A percentile compares a stretch with the other conserved stretches of the same genome.
Conservation (phyloP, 1,140 invertebrate species). For the Aphaenogaster rudis region DNA sequence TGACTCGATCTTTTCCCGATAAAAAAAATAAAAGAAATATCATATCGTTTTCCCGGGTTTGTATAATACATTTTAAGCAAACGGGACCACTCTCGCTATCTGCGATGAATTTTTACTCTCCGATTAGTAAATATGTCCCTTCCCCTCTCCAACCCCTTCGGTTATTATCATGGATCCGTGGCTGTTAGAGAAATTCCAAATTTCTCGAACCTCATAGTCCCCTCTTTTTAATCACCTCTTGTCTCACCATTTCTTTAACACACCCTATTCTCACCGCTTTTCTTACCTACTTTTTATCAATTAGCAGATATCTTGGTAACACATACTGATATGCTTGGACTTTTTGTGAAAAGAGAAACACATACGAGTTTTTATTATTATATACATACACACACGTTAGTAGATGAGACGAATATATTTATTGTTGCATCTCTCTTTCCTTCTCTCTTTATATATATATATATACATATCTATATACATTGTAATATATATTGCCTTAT, state of each 20-base stretch:
- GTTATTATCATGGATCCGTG: constrained; percentile 71
- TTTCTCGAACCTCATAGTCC: constrained; percentile 59
- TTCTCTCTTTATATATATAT: constrained; percentile 44
- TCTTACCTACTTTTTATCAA: constrained; percentile 80
- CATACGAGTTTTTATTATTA: constrained; percentile 72
- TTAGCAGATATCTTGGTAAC: constrained; percentile 79
- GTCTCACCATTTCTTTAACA: constrained; percentile 70
- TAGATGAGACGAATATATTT: constrained; percentile 72
- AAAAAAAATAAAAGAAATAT: constrained; percentile 3
- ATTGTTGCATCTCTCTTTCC: constrained; percentile 73
- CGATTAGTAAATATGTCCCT: constrained; percentile 78
- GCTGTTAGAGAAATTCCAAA: constrained; percentile 79
- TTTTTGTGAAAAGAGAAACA: constrained; percentile 74
- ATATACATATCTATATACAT: constrained; percentile 35
- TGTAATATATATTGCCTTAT: constrained; percentile 57
- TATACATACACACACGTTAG: constrained; percentile 70
- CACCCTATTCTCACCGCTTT: constrained; percentile 83
- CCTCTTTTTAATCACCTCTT: constrained; percentile 48
- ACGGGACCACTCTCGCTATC: constrained; percentile 75
- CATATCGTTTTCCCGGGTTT: too few species aligned
- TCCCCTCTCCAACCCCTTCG: constrained; percentile 46
- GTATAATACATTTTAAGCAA: not conserved
- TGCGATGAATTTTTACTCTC: constrained; percentile 74
- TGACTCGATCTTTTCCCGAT: not conserved
- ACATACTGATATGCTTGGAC: constrained; percentile 78